Conservation (phyloP, 2,797 vertebrate species). For the Propithecus perrieri region DNA sequence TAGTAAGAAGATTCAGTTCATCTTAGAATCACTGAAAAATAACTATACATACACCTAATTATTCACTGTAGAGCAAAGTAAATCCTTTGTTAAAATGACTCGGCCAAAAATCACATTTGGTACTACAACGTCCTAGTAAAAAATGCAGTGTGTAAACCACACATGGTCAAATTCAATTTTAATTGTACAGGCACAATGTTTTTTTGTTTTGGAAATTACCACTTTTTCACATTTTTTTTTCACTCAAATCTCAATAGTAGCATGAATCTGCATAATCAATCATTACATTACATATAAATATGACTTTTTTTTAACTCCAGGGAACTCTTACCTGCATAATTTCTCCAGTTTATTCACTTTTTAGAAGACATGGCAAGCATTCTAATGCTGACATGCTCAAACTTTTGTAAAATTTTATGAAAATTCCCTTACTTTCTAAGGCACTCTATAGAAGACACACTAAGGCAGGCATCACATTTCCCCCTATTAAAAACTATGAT, state of each 20-base stretch:
- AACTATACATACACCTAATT: neutral
- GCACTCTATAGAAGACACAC: neutral
- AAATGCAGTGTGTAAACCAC: neutral
- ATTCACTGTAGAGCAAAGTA: constrained; percentile 16
- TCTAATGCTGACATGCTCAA: neutral
- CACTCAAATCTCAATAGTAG: neutral
- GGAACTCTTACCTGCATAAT: neutral
- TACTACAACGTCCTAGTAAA: neutral
- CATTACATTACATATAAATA: neutral
- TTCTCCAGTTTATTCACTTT: neutral
- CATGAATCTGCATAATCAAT: neutral
- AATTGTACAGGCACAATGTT: neutral
- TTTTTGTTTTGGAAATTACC: constrained; percentile 12
- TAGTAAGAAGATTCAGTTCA: neutral
- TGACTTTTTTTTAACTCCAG: neutral
- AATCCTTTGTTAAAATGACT: neutral
- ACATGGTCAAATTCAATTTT: neutral
- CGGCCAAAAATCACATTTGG: neutral
- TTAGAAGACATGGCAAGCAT: neutral
- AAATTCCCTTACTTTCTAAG: neutral
- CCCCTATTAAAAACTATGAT: neutral
- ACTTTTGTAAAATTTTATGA: neutral
- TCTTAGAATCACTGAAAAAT: constrained; percentile 22
- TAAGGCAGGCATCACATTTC: neutral
- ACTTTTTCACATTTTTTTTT: neutral